These are phyloP conservation scores for Lepidotrigona ventralis DNA, from an alignment of 1,140 invertebrate genomes.

Conservation along the genomic window DNA sequence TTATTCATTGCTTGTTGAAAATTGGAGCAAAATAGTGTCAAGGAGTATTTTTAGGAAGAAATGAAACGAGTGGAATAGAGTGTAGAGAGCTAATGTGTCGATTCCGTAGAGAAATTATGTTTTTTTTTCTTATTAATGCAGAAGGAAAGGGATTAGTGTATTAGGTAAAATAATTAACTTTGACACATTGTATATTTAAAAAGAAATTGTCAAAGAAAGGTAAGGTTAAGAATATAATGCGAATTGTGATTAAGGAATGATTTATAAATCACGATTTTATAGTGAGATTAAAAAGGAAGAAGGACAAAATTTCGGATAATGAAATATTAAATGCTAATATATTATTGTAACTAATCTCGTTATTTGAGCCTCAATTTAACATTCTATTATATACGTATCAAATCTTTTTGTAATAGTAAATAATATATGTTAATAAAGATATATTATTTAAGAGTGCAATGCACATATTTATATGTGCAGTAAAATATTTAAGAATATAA, in stretches of 20 bases:
- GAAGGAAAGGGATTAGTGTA: not conserved
- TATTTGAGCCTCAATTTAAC: constrained; percentile 19
- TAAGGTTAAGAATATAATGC: not conserved
- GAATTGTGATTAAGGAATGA: constrained; percentile 11
- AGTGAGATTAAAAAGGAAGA: not conserved
- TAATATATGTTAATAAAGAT: constrained; percentile 6
- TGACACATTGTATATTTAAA: not conserved
- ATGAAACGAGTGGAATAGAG: not conserved
- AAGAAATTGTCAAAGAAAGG: not conserved
- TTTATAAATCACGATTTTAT: constrained; percentile 20
- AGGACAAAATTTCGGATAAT: constrained; percentile 16
- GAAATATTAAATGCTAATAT: constrained; percentile 34
- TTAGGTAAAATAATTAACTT: not conserved
- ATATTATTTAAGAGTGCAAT: constrained; percentile 14
- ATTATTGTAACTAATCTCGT: constrained; percentile 15
- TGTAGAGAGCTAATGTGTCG: not conserved
- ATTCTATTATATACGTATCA: constrained; percentile 26
- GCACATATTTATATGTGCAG: not conserved
- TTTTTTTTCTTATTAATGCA: not conserved
- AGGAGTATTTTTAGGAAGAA: not conserved
- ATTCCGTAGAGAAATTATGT: not conserved
- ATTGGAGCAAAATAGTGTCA: not conserved
- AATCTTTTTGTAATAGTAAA: constrained; percentile 29
- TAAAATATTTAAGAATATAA: not conserved
- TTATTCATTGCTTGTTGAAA: not conserved